Evolutionary conservation across 2,797 vertebrate species (phyloP).

Genomic region (Aeoliscus strigatus): DNA sequence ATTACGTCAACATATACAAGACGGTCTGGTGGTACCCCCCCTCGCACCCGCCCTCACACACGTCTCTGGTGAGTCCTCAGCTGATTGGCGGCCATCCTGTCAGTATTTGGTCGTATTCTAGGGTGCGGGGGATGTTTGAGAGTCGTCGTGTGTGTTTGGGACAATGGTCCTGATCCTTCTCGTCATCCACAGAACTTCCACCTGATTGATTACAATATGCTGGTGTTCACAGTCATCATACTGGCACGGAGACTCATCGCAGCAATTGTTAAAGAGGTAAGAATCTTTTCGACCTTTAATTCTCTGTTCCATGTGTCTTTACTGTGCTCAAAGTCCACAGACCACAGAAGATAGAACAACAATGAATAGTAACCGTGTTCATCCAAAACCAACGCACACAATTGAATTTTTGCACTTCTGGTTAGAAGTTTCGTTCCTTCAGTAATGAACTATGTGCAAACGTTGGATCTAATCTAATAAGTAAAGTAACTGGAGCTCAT

Average conservation of each 20-base stretch:
- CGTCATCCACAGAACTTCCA: slow-evolving; percentile 87
- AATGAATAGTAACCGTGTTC: background rate
- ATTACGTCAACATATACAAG: slow-evolving; percentile 99
- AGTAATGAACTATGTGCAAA: no score
- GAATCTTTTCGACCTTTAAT: background rate
- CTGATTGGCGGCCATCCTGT: background rate
- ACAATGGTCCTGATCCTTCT: slow-evolving; percentile 1
- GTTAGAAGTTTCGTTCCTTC: no score
- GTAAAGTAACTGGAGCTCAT: no score
- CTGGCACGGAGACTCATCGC: slow-evolving; percentile 91
- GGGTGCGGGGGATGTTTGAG: no score
- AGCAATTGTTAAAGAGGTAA: slow-evolving; percentile 96
- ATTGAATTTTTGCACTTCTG: no score
- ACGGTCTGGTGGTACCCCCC: slow-evolving; percentile 99
- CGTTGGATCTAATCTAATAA: no score
- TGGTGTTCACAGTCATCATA: slow-evolving; percentile 91
- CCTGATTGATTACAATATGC: slow-evolving; percentile 97
- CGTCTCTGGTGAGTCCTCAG: slow-evolving; percentile 84
- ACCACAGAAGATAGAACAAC: background rate
- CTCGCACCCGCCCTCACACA: slow-evolving; percentile 93
- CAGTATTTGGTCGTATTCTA: background rate
- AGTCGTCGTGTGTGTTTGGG: background rate
- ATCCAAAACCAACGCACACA: no score
- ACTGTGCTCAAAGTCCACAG: background rate
- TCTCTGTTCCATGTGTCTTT: background rate